Evolutionary conservation across 2,888 invertebrate genomes (phyloP), one percentile per base, ranked within the genome.

Genomic region (Acronicta aceris): DNA sequence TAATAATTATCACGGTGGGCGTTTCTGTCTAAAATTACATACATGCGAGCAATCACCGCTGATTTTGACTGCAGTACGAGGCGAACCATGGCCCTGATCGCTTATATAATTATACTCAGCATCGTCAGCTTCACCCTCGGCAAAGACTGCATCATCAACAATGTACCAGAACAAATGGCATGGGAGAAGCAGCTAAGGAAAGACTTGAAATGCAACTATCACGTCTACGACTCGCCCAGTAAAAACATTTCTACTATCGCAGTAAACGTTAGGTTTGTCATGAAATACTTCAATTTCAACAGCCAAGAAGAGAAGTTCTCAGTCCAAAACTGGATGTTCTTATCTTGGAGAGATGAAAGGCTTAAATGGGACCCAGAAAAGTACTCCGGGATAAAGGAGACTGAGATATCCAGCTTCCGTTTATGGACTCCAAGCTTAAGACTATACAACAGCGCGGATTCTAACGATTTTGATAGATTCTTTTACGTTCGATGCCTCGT

Each of bases 361-460:
- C 59, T 86, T 0, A 65, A 64, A 48, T 87, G 88, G 88, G 70
- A 86, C 16, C 76, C 78, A 0, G 58, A 53, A 9, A 72, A 81
- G 25, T 79, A 80, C 50, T 67, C 70, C n/a, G 83, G 79, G 0
- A 25, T 88, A 0, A 51, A 72, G 0, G 33, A 65, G 0, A 59
- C 55, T 0, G 21, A 55, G 0, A 12, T 75, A 2, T 5, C 48
- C 0, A 49, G 38, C 3, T 27, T 9, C 0, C 8, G 42, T 0
- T 55, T 82, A 3, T 87, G 87, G 87, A 33, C 42, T 5, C 87
- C 88, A 3, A 16, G 9, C 0, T n/a, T 85, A 0, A 56, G 45
- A 5, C 43, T 83, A 0, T 53, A 64, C 0, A 86, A 86, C 45
- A 30, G 53, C 0, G 59, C 68, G 0, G 57, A 73, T n/a, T 6